Evolutionary conservation across 2,113 vertebrate species (phyloP).

Genomic region (Eulemur rufifrons): DNA sequence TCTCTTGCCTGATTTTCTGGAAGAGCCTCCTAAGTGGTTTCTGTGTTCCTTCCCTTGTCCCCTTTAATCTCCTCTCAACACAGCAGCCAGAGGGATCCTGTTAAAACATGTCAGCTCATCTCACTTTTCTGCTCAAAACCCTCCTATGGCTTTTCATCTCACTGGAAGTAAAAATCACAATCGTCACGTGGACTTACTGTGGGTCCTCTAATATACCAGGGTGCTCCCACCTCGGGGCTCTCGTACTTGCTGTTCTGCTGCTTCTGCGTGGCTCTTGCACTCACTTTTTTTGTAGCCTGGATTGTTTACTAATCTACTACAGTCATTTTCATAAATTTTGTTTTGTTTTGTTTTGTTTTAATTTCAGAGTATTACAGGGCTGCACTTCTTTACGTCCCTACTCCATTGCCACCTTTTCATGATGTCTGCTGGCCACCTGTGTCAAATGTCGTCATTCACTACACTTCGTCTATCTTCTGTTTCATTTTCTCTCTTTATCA

Average conservation of each 20-base stretch:
- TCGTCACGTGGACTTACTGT: not conserved
- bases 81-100: not conserved
- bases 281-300: too few species aligned
- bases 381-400: not conserved
- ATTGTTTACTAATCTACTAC: too few species aligned
- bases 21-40: not conserved
- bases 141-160: not conserved
- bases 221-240: not conserved
- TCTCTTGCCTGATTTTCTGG: not conserved
- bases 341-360: too few species aligned
- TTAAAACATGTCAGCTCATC: not conserved
- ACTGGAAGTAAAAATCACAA: not conserved
- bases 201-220: accelerated
- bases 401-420: not conserved
- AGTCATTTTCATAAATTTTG: too few species aligned
- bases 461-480: accelerated
- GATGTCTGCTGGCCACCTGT: not conserved
- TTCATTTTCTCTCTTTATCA: not conserved
- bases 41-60: not conserved
- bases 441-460: not conserved
- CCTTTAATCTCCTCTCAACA: not conserved
- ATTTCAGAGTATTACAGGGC: too few species aligned
- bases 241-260: not conserved
- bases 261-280: not conserved
- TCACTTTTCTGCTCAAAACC: not conserved